Evolutionary conservation across 2,888 invertebrate genomes (phyloP).

Genomic region (Meghimatium bilineatum): DNA sequence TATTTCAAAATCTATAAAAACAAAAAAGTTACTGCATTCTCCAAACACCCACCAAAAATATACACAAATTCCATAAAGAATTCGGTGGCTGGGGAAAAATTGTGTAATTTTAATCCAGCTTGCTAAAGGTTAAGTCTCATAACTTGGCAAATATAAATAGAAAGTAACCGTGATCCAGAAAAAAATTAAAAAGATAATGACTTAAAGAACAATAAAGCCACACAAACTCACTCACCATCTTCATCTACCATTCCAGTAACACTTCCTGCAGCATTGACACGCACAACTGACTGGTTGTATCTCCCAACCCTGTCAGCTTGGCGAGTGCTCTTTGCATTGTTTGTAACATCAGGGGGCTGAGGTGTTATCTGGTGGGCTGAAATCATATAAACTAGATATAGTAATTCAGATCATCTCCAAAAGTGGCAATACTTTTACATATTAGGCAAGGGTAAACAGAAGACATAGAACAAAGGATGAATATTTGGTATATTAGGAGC

Average conservation of each 20-base stretch:
- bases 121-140: background rate
- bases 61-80: too few relatives aligned
- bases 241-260: constrained; percentile 83
- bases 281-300: constrained; percentile 79
- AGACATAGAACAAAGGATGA: too few relatives aligned
- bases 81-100: too few relatives aligned
- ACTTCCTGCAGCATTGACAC: constrained; percentile 79
- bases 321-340: constrained; percentile 88
- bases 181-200: background rate
- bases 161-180: background rate
- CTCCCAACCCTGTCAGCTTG: constrained; percentile 91
- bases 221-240: constrained; percentile 59
- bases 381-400: background rate
- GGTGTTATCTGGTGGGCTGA: constrained; percentile 74
- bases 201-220: background rate
- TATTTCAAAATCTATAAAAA: too few relatives aligned
- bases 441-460: too few relatives aligned
- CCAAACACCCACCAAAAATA: too few relatives aligned
- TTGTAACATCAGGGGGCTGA: constrained; percentile 92
- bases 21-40: too few relatives aligned
- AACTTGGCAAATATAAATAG: background rate
- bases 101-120: too few relatives aligned
- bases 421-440: background rate
- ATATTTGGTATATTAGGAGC: too few relatives aligned
- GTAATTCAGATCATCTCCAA: background rate